A percentile compares a stretch with the other conserved stretches of the same genome.
Evolutionary conservation across 1,140 invertebrate species (phyloP).

Genomic region (Polyergus mexicanus): DNA sequence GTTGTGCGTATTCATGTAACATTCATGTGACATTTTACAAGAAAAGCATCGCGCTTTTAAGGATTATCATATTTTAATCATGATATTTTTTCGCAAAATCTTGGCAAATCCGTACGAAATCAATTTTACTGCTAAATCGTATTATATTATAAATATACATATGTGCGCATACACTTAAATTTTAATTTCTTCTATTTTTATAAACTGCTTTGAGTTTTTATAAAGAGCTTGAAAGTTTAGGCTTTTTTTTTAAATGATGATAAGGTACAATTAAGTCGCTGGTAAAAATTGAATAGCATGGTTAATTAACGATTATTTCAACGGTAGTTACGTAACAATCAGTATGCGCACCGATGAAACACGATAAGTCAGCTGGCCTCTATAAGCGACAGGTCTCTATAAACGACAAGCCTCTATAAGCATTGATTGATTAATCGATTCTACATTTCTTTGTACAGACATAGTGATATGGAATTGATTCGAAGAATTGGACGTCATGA

Average conservation of each 20-base stretch:
- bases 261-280: neutral
- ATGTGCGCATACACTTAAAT: neutral
- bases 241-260: neutral
- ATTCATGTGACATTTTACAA: neutral
- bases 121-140: neutral
- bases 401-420: neutral
- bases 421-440: constrained; percentile 33
- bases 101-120: neutral
- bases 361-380: neutral
- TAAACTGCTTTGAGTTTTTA: neutral
- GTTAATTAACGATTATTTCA: constrained; percentile 39
- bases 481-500: constrained; percentile 39
- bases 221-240: neutral
- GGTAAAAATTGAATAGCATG: neutral
- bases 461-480: constrained; percentile 29
- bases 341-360: neutral
- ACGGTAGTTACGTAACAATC: constrained; percentile 18
- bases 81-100: neutral
- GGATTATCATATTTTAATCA: neutral
- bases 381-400: neutral
- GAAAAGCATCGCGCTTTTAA: neutral
- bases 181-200: constrained; percentile 3
- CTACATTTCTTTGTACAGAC: neutral
- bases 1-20: neutral
- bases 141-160: neutral